A percentile compares a stretch with the other conserved stretches of the same genome.
Conservation (phyloP, 2,797 vertebrate species). For the Gobio occitaniae region DNA sequence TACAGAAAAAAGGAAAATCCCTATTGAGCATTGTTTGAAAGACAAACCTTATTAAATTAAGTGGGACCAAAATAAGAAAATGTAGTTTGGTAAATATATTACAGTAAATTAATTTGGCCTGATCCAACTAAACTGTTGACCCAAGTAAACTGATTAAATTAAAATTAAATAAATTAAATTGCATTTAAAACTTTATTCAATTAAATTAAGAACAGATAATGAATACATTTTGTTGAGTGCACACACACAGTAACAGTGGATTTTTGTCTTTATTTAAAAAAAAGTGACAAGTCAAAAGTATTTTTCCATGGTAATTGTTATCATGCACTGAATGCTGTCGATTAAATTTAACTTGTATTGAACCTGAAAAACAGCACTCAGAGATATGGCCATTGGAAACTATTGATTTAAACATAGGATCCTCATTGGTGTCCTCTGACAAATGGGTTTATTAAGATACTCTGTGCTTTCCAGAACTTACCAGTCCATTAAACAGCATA, state of each 20-base stretch:
- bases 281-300: background rate
- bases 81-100: background rate
- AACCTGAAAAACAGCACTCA: conserved; percentile 18
- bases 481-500: conserved; percentile 47
- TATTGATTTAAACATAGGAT: conserved; percentile 38
- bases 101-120: background rate
- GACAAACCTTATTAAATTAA: background rate
- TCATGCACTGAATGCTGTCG: background rate
- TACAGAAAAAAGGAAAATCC: too few species aligned
- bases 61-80: background rate
- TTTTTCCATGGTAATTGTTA: background rate
- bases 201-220: background rate
- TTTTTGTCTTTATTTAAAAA: background rate
- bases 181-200: background rate
- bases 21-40: background rate
- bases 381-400: conserved; percentile 19
- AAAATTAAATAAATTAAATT: background rate
- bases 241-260: background rate
- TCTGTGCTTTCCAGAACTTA: conserved; percentile 43
- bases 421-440: conserved; percentile 38
- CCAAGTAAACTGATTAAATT: background rate
- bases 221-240: background rate
- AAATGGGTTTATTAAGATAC: conserved; percentile 51
- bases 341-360: background rate
- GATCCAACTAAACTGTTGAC: background rate